A percentile compares a stretch with the other conserved stretches of the same genome.
Evolutionary conservation across 2,888 invertebrate species (phyloP).

Genomic region (Dryobota labecula): DNA sequence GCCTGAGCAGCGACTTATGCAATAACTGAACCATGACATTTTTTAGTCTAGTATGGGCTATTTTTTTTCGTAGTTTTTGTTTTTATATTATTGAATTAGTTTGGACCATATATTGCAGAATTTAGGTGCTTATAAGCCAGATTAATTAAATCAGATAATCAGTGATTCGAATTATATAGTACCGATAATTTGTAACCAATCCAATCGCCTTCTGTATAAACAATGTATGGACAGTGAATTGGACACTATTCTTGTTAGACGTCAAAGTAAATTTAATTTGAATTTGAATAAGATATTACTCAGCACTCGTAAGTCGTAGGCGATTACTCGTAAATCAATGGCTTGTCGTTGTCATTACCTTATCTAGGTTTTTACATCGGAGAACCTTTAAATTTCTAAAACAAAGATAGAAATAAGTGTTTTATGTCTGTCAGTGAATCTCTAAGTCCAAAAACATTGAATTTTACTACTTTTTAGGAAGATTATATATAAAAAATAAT

Average conservation of each 20-base stretch:
- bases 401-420: not conserved
- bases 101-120: not conserved
- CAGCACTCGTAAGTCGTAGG: slow-evolving; percentile 29
- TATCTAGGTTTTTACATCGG: not conserved
- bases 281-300: slow-evolving; percentile 54
- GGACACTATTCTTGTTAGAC: slow-evolving; percentile 54
- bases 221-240: slow-evolving; percentile 46
- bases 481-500: not conserved
- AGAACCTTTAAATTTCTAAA: not conserved
- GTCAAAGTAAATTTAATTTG: slow-evolving; percentile 53
- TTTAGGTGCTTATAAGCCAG: no score
- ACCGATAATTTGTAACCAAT: slow-evolving; percentile 24
- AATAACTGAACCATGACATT: slow-evolving; percentile 67
- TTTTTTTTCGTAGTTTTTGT: not conserved
- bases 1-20: slow-evolving; percentile 72
- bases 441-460: not conserved
- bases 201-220: slow-evolving; percentile 24
- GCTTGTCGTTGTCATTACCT: slow-evolving; percentile 26
- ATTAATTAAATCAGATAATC: not conserved
- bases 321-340: slow-evolving; percentile 39
- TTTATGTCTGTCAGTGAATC: not conserved
- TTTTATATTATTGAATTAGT: not conserved
- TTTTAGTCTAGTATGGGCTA: slow-evolving; percentile 27
- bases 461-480: not conserved
- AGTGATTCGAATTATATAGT: not conserved